Percentiles rank a stretch among this genome's conserved stretches.
Evolutionary conservation across 1,140 invertebrate genomes (phyloP).

Genomic region (Antheraea mylitta): DNA sequence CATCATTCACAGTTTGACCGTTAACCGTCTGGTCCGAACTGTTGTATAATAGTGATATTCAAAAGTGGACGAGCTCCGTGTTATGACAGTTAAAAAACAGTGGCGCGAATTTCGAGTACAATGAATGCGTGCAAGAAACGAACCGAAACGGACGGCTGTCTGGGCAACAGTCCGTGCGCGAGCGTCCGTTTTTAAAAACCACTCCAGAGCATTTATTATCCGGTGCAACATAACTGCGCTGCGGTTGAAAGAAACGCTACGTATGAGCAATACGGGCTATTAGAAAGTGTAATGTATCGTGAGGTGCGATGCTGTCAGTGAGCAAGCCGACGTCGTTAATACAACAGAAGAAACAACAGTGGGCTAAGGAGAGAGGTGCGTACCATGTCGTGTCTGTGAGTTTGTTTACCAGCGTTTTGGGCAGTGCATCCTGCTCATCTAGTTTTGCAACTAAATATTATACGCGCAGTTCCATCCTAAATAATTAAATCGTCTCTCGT

Average conservation of each 20-base stretch:
- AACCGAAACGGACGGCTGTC: constrained; percentile 55
- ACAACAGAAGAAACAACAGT: constrained; percentile 87
- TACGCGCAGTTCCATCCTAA: constrained; percentile 34
- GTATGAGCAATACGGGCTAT: constrained; percentile 63
- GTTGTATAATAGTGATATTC: neutral
- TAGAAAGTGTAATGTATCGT: constrained; percentile 73
- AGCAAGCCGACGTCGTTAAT: constrained; percentile 80
- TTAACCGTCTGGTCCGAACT: neutral
- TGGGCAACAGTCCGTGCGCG: constrained; percentile 47
- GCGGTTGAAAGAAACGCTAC: constrained; percentile 51
- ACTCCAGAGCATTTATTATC: constrained; percentile 61
- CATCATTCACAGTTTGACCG: neutral
- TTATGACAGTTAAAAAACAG: constrained; percentile 5
- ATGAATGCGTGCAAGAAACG: constrained; percentile 66
- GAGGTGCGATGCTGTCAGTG: constrained; percentile 70
- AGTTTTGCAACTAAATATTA: constrained; percentile 45
- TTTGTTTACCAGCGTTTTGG: constrained; percentile 3
- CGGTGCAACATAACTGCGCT: constrained; percentile 67
- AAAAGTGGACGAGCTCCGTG: neutral
- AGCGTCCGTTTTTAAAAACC: constrained; percentile 64
- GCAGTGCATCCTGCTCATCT: constrained; percentile 4
- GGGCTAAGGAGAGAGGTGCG: constrained; percentile 87
- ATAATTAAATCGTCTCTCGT: neutral
- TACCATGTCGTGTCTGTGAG: constrained; percentile 27
- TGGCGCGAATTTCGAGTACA: constrained; percentile 43